Percentiles rank a stretch among this genome's conserved stretches.
phyloP scores from a whole-genome alignment of 30 jellyfish, hydroid and myxozoan genomes.

The Nemopilema nomurai region DNA sequence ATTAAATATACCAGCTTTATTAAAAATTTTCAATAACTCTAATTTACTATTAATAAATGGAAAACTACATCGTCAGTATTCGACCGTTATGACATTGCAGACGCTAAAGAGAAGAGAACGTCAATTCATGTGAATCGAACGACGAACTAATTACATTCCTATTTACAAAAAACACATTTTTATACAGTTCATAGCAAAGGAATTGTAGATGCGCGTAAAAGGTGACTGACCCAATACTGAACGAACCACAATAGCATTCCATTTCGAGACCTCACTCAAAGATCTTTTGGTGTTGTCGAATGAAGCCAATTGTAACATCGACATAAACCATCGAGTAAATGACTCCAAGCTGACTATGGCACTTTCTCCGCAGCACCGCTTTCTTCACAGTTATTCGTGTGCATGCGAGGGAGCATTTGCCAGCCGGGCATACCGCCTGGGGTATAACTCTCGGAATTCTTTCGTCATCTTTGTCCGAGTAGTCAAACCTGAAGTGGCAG shows the following conservation, averaged over 20 bases:
- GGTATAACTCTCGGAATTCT: constrained; percentile 33
- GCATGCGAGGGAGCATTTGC: constrained; percentile 29
- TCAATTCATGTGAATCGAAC: too few relatives aligned
- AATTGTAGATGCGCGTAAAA: too few relatives aligned
- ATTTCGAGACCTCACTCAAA: too few relatives aligned
- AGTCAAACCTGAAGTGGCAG: constrained; percentile 20
- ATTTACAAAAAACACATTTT: background rate
- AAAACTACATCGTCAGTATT: too few relatives aligned
- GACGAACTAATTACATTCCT: background rate
- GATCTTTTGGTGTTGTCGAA: background rate
- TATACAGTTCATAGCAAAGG: too few relatives aligned
- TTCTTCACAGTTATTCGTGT: constrained; percentile 1
- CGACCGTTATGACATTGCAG: too few relatives aligned
- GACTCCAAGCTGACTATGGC: constrained; percentile 13
- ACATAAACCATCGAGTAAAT: background rate
- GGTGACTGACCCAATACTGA: too few relatives aligned
- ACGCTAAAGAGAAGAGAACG: too few relatives aligned
- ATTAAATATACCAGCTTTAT: too few relatives aligned
- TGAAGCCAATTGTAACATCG: constrained; percentile 27
- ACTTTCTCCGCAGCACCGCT: constrained; percentile 15
- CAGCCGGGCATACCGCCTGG: constrained; percentile 30
- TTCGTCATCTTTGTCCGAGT: constrained; percentile 38
- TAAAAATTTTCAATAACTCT: too few relatives aligned
- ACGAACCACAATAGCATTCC: too few relatives aligned
- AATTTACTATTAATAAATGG: too few relatives aligned